Evolutionary conservation across 2,113 vertebrate species (phyloP).

Genomic region (Paradisaea rubra): DNA sequence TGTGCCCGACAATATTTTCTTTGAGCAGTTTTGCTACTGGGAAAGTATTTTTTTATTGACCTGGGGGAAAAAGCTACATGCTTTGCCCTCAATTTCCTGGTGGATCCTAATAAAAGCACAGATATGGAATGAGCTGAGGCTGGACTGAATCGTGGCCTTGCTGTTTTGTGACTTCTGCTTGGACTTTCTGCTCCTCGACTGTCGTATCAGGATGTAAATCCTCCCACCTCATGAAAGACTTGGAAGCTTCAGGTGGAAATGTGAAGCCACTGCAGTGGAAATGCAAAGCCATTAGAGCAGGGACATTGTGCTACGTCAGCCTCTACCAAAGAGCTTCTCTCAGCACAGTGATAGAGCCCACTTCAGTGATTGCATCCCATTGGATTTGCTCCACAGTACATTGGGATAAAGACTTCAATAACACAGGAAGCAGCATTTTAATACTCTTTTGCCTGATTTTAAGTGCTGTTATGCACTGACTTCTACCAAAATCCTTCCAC

Average conservation of each 20-base stretch:
- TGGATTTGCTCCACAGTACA: background rate
- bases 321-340: background rate
- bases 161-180: background rate
- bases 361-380: background rate
- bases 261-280: background rate
- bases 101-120: background rate
- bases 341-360: background rate
- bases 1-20: background rate
- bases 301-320: background rate
- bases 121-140: background rate
- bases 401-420: background rate
- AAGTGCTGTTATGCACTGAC: background rate
- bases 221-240: background rate
- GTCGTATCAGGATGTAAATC: background rate
- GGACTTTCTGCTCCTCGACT: background rate
- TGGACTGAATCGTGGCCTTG: background rate
- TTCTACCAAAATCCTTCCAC: background rate
- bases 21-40: background rate
- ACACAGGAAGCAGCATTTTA: background rate
- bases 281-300: background rate
- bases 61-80: background rate
- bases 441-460: conserved; percentile 1
- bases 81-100: background rate
- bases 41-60: background rate
- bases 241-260: background rate